A percentile compares a stretch with the other conserved stretches of the same genome.
These are phyloP conservation scores for Drosophila quinaria DNA, from an alignment of 2,888 invertebrate genomes.

Conservation along the genomic window DNA sequence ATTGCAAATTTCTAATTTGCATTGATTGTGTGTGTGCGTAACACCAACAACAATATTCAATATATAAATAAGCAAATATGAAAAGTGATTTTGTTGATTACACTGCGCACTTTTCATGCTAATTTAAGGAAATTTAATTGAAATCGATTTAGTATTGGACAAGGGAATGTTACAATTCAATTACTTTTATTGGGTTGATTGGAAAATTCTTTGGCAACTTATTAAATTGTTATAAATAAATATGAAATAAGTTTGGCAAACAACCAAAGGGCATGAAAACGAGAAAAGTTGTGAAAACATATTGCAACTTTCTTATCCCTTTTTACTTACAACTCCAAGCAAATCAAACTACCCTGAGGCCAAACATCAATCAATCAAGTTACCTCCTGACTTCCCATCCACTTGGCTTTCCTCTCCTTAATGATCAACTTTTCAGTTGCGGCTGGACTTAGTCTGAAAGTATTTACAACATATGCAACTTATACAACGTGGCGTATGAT, in stretches of 20 bases:
- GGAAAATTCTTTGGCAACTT: constrained; percentile 38
- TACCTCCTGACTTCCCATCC: background rate
- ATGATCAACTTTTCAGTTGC: constrained; percentile 55
- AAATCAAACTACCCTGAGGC: constrained; percentile 65
- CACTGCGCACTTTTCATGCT: constrained; percentile 55
- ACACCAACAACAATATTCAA: constrained; percentile 23
- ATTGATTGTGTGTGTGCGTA: constrained; percentile 55
- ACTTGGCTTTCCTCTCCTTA: background rate
- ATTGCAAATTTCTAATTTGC: constrained; percentile 74
- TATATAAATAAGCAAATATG: constrained; percentile 47
- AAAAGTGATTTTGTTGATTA: constrained; percentile 60
- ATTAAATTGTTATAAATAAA: constrained; percentile 64
- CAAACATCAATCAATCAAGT: constrained; percentile 76
- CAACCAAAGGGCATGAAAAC: constrained; percentile 48
- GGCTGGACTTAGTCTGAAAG: constrained; percentile 56
- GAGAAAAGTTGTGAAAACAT: constrained; percentile 66
- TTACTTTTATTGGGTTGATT: constrained; percentile 43
- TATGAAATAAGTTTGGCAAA: constrained; percentile 56
- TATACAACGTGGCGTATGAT: constrained; percentile 68
- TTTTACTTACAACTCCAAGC: constrained; percentile 27
- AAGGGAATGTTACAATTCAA: constrained; percentile 34
- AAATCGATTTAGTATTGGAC: constrained; percentile 17
- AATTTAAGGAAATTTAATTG: constrained; percentile 71
- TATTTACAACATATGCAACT: constrained; percentile 77
- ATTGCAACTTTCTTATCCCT: constrained; percentile 74